A percentile compares a stretch with the other conserved stretches of the same genome.
Conservation (phyloP, 64 coral and sea anemone species). For the Dendronephthya gigantea region DNA sequence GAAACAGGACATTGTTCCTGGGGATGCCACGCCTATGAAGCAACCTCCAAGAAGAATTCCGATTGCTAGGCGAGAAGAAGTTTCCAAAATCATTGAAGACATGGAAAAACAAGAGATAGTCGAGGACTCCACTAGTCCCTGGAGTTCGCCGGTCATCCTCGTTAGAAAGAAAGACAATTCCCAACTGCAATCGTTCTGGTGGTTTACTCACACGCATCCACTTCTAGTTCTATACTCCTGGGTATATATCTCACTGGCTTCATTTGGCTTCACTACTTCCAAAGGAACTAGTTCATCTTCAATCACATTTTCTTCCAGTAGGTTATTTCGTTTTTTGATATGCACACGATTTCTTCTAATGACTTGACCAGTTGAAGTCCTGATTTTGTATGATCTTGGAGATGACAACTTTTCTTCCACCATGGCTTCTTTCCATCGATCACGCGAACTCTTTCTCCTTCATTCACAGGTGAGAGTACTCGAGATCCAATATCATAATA, state of each 20-base stretch:
- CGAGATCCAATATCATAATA: constrained; percentile 28
- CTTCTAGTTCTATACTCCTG: constrained; percentile 15
- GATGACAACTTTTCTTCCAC: not conserved
- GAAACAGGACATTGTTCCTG: too few relatives aligned
- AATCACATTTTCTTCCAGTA: not conserved
- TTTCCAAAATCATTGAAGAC: too few relatives aligned
- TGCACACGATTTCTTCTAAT: not conserved
- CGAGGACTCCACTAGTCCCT: too few relatives aligned
- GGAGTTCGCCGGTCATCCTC: too few relatives aligned
- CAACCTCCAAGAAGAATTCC: not conserved
- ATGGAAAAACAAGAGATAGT: too few relatives aligned
- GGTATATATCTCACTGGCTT: not conserved
- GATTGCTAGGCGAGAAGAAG: not conserved
- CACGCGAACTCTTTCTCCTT: not conserved
- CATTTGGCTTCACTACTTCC: not conserved
- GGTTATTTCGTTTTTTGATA: not conserved
- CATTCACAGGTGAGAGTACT: not conserved
- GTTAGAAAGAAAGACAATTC: too few relatives aligned
- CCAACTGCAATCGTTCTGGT: not conserved
- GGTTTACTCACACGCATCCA: not conserved
- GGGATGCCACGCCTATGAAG: too few relatives aligned
- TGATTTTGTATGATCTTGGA: not conserved
- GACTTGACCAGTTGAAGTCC: not conserved
- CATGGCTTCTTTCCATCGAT: constrained; percentile 4
- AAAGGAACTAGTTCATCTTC: not conserved